phyloP scores from a whole-genome alignment of 2,888 invertebrate species.

The Cephus sareptanus region DNA sequence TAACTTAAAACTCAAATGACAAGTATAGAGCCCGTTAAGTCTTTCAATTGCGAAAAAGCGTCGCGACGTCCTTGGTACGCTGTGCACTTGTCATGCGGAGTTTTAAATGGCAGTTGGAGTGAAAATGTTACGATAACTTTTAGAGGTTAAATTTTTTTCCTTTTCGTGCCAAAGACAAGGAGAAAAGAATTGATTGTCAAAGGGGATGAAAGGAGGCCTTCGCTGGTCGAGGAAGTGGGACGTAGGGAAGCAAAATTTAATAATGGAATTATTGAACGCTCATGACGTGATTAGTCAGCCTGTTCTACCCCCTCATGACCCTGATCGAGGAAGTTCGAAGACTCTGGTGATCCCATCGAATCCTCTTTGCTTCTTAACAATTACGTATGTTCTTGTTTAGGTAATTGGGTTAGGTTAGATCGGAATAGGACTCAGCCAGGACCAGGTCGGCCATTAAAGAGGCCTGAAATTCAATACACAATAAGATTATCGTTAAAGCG shows the following conservation, averaged over 20 bases:
- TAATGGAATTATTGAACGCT: background rate
- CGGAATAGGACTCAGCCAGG: background rate
- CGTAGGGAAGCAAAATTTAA: background rate
- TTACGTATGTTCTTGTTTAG: background rate
- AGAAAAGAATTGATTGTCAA: background rate
- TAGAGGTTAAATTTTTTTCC: background rate
- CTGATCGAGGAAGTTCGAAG: background rate
- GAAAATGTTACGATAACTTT: background rate
- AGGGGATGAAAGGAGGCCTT: background rate
- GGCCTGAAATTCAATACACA: background rate
- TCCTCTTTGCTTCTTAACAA: background rate
- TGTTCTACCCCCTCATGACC: background rate
- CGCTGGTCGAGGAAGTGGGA: background rate
- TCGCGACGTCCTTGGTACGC: background rate
- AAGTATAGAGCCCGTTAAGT: background rate
- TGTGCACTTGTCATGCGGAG: background rate
- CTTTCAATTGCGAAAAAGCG: background rate
- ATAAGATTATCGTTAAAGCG: background rate
- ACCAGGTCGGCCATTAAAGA: background rate
- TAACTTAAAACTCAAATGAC: background rate
- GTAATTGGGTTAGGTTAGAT: background rate
- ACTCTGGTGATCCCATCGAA: background rate
- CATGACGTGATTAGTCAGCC: background rate
- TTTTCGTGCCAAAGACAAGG: background rate
- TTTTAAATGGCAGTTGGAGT: background rate